Base-by-base conservation (phyloP, 2,797 vertebrate species). In the Molossus molossus region DNA sequence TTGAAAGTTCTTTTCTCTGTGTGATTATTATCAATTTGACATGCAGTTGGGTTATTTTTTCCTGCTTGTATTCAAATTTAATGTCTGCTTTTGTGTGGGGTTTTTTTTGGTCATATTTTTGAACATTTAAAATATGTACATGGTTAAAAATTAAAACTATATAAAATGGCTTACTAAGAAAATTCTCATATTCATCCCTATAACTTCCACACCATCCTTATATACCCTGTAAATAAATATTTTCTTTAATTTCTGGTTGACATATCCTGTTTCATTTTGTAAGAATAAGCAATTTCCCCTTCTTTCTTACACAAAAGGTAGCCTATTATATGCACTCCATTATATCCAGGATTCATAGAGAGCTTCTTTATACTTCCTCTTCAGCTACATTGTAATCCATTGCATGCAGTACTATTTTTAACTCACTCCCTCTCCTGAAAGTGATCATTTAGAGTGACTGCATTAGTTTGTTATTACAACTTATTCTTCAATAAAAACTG, bases 61-160 rank as follows among this genome's bases (percentile, higher is more conserved):
- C 81, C 37, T 88, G 21, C 76, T 65, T 91, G 29, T 57, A 92
- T 55, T 88, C 27, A 95, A 87, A 69, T 33, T 80, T 76, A 65
- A 29, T 48, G 21, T 53, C 48, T 70, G 15, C 10, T 29, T 87
- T 87, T 95, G 79, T 21, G 57, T 58, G 40, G 4, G 40, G 20
- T 90, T 87, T 86, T 85, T 87, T 75, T 64, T n/a, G n/a, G 65
- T 79, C 69, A 20, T 58, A 27, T 73, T 91, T 91, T 75, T 92
- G 3, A 94, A 89, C 40, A 86, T 67, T 91, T 88, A 60, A 76
- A 58, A 45, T 85, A 67, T 75, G 77, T 76, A 90, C 27, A 67
- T 50, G 23, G 33, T 80, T 80, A 50, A 94, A 86, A 93, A 91
- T 67, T 80, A 80, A 90, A 87, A 84, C 50, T 80, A 64, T 21